Evolutionary conservation across 2,113 vertebrate species (phyloP).

Genomic region (Lycaon pictus): DNA sequence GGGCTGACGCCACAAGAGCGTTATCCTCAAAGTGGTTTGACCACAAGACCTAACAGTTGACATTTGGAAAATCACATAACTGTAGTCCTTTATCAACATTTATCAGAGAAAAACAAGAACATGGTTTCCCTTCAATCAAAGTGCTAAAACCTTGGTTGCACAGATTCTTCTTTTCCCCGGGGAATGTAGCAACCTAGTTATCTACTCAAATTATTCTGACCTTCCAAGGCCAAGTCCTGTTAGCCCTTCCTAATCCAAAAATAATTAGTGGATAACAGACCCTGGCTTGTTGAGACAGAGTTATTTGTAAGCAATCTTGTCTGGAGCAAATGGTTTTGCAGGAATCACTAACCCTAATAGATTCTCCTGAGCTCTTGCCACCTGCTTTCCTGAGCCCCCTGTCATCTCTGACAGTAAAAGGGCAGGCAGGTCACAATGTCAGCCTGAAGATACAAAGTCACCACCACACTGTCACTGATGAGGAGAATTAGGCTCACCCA

Average conservation of each 20-base stretch:
- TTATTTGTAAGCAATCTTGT: conserved; percentile 79
- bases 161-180: conserved; percentile 71
- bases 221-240: conserved; percentile 83
- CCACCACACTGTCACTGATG: not conserved
- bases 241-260: conserved; percentile 86
- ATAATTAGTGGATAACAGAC: conserved; percentile 86
- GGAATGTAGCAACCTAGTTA: conserved; percentile 84
- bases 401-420: conserved; percentile 78
- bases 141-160: conserved; percentile 82
- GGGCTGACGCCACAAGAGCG: not conserved
- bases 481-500: not conserved
- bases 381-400: conserved; percentile 42
- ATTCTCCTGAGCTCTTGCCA: conserved; percentile 59
- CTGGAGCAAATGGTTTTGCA: conserved; percentile 76
- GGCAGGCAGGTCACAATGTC: conserved; percentile 50
- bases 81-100: conserved; percentile 73
- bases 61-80: conserved; percentile 59
- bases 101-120: conserved; percentile 73
- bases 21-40: not conserved
- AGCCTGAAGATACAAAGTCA: not conserved
- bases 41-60: not conserved
- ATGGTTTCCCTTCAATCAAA: conserved; percentile 83
- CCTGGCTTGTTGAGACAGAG: conserved; percentile 61
- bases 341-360: conserved; percentile 65
- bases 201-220: conserved; percentile 84